Evolutionary conservation across 2,888 invertebrate species (phyloP).

Genomic region (Unio delphinus): DNA sequence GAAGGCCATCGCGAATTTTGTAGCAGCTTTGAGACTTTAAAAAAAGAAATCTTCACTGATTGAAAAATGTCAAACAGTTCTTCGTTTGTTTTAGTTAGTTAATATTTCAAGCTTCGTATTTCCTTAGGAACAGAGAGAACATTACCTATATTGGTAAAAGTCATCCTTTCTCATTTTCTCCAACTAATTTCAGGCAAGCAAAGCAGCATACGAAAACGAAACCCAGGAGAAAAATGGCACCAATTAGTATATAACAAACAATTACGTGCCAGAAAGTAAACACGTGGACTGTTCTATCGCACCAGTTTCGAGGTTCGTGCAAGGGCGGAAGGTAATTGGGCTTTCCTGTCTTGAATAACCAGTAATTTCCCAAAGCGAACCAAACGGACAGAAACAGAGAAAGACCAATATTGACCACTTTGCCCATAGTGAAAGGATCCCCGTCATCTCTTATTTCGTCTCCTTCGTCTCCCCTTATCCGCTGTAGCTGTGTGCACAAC

Average conservation of each 20-base stretch:
- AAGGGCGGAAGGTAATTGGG: conserved; percentile 82
- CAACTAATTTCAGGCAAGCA: conserved; percentile 2
- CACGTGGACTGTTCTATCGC: conserved; percentile 83
- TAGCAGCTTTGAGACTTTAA: no score
- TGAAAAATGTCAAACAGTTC: no score
- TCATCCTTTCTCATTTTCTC: no score
- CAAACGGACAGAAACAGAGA: conserved; percentile 81
- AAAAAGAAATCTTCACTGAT: no score
- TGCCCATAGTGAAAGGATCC: conserved; percentile 52
- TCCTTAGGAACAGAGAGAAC: no score
- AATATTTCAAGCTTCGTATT: no score
- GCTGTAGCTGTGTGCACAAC: conserved; percentile 78
- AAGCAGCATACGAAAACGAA: conserved; percentile 18
- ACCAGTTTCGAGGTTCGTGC: conserved; percentile 86
- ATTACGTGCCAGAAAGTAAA: conserved; percentile 83
- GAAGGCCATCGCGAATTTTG: no score
- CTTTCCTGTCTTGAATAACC: conserved; percentile 84
- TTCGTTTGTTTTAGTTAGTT: no score
- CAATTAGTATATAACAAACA: conserved; percentile 78
- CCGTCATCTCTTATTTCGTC: conserved; percentile 38
- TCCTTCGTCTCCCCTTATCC: conserved; percentile 65
- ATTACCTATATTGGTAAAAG: no score
- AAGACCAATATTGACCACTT: conserved; percentile 79
- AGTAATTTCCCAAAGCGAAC: conserved; percentile 85
- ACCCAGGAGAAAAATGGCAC: conserved; percentile 21